These are phyloP conservation scores for Pollenia griseotomentosa DNA, from an alignment of 2,888 invertebrate genomes.

Conservation along the genomic window DNA sequence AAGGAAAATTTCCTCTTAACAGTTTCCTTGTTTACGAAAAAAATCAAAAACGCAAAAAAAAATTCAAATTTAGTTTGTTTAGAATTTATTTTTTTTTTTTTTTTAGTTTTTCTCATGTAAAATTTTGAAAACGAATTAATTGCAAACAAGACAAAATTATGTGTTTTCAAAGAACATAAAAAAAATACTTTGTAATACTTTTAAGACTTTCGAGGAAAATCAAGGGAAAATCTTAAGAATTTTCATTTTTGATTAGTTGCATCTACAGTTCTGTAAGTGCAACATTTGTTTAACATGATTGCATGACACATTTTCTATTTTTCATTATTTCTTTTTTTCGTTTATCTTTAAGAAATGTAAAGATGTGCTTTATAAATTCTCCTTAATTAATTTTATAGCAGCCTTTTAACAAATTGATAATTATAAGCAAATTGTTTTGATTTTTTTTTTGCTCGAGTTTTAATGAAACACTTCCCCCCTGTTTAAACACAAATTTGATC, in stretches of 20 bases:
- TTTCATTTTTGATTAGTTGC: neutral
- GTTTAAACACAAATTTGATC: neutral
- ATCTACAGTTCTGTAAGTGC: neutral
- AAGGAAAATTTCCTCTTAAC: constrained; percentile 5
- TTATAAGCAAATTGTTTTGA: neutral
- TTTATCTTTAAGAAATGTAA: neutral
- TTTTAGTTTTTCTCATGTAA: neutral
- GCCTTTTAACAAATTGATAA: neutral
- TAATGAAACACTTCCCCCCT: neutral
- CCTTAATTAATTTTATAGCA: neutral
- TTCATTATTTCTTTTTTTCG: neutral
- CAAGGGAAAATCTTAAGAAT: neutral
- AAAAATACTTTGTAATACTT: neutral
- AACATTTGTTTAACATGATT: constrained; percentile 51
- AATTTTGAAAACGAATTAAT: constrained; percentile 14
- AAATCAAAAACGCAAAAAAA: neutral
- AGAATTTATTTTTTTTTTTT: neutral
- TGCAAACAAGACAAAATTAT: constrained; percentile 42
- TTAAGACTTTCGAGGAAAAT: neutral
- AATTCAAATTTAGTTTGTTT: neutral
- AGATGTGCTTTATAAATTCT: neutral
- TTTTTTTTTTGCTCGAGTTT: neutral
- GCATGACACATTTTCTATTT: constrained; percentile 31
- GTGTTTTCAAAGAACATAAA: constrained; percentile 2
- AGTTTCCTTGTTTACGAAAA: neutral